Evolutionary conservation across 2,797 vertebrate genomes (phyloP).

Genomic region (Phoxinus dragarum): DNA sequence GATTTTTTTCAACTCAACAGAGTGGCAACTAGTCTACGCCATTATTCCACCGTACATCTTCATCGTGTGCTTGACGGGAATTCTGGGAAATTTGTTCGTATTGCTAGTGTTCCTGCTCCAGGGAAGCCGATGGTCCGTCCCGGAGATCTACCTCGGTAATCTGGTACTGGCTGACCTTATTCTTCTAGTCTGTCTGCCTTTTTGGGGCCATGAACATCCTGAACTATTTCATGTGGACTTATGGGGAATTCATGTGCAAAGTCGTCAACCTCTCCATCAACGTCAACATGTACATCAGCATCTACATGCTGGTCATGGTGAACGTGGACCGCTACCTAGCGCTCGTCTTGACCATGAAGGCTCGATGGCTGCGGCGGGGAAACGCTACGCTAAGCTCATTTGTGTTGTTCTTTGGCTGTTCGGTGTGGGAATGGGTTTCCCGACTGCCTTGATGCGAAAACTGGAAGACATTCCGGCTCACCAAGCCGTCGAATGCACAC

Average conservation of each 20-base stretch:
- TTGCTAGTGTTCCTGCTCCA: conserved; percentile 82
- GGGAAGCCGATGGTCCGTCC: conserved; percentile 82
- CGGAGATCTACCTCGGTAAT: conserved; percentile 92
- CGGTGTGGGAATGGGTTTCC: conserved; percentile 78
- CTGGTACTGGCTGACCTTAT: conserved; percentile 86
- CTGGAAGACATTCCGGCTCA: conserved; percentile 39
- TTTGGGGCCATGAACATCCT: conserved; percentile 90
- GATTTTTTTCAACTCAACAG: conserved; percentile 53
- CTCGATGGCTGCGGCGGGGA: conserved; percentile 79
- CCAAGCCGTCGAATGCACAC: conserved; percentile 51
- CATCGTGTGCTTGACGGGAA: conserved; percentile 72
- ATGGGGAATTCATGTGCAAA: conserved; percentile 86
- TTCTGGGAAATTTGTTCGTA: conserved; percentile 86
- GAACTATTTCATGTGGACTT: conserved; percentile 84
- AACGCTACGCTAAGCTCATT: conserved; percentile 80
- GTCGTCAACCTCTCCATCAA: conserved; percentile 76
- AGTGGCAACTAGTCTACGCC: conserved; percentile 72
- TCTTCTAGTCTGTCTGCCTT: conserved; percentile 83
- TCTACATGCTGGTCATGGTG: conserved; percentile 88
- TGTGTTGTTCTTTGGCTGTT: conserved; percentile 84
- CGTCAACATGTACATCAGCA: conserved; percentile 87
- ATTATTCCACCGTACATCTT: conserved; percentile 77
- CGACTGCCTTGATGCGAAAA: conserved; percentile 78
- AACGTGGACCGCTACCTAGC: conserved; percentile 93
- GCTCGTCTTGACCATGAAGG: conserved; percentile 87